Conservation (phyloP, 64 coral and sea anemone species). For the Anthopleura sola region DNA sequence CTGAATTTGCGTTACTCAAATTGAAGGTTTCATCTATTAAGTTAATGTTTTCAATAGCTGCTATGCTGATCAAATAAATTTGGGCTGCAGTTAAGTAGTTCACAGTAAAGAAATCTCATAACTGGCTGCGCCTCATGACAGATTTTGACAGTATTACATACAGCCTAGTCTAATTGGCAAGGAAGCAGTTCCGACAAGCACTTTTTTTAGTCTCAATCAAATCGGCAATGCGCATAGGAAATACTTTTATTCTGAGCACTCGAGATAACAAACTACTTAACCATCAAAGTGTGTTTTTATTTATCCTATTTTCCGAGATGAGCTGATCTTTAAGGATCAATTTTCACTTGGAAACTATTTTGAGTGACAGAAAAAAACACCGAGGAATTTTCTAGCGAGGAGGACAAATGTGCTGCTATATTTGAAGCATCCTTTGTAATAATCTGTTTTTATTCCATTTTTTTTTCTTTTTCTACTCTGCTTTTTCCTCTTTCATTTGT, state of each 20-base stretch:
- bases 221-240: neutral
- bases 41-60: neutral
- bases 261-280: neutral
- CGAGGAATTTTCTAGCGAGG: neutral
- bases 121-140: neutral
- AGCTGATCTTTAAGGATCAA: neutral
- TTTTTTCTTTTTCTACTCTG: neutral
- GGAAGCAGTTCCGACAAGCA: neutral
- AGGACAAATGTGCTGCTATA: neutral
- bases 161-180: neutral
- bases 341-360: neutral
- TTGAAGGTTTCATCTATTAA: neutral
- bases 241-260: neutral
- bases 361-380: neutral
- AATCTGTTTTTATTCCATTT: no score
- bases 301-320: neutral
- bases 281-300: slow-evolving; percentile 1
- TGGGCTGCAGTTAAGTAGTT: neutral
- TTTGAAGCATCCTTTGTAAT: no score
- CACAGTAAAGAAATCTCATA: neutral
- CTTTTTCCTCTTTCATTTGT: no score
- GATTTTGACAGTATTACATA: neutral
- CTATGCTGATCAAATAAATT: neutral
- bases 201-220: neutral
- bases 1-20: no score